Evolutionary conservation across 1,140 invertebrate genomes (phyloP).

Genomic region (Trichonephila clavata): DNA sequence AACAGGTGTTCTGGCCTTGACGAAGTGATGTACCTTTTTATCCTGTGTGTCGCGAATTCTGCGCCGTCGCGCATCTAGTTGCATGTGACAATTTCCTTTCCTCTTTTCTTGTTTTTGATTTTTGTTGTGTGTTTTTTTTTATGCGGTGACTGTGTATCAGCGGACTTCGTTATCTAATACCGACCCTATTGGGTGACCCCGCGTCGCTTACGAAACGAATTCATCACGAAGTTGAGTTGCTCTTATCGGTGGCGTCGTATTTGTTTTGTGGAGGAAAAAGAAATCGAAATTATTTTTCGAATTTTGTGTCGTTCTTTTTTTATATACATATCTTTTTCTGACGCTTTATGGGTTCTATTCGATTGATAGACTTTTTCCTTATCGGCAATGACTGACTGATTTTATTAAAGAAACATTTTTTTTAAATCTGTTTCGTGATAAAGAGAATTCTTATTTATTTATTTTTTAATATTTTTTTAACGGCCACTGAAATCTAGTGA

Average conservation of each 20-base stretch:
- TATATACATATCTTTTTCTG: too few species aligned
- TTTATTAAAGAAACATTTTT: too few species aligned
- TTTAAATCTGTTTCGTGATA: too few species aligned
- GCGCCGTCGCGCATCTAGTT: conserved; percentile 1
- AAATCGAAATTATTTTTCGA: background rate
- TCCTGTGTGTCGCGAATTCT: conserved; percentile 22
- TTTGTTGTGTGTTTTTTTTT: background rate
- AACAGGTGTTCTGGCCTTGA: conserved; percentile 68
- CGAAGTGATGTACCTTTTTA: conserved; percentile 63
- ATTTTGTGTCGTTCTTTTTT: background rate
- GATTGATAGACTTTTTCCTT: too few species aligned
- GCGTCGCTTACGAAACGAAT: background rate
- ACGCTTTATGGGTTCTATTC: too few species aligned
- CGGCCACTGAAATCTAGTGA: too few species aligned
- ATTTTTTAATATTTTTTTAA: too few species aligned
- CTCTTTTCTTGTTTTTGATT: too few species aligned
- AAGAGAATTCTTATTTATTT: too few species aligned
- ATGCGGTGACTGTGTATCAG: background rate
- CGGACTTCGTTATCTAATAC: background rate
- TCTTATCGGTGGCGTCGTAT: background rate
- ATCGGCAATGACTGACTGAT: too few species aligned
- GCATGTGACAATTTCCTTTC: conserved; percentile 36
- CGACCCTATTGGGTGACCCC: conserved; percentile 39
- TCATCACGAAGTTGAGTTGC: background rate
- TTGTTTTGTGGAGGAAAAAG: background rate